These are phyloP conservation scores for Microtus richardsoni DNA, from an alignment of 2,113 vertebrate genomes.

Conservation along the genomic window DNA sequence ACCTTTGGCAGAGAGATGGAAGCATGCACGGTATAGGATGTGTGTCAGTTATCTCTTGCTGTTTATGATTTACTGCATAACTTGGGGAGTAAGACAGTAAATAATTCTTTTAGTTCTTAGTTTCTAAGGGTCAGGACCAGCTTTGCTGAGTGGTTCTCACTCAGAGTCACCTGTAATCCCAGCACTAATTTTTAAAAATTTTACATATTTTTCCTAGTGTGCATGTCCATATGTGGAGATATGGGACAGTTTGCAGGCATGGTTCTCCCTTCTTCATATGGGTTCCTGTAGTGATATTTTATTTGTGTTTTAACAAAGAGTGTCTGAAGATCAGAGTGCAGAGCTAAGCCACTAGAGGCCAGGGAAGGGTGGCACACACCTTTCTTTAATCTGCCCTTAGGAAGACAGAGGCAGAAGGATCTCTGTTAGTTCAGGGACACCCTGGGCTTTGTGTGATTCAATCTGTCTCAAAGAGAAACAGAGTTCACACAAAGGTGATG, in stretches of 20 bases:
- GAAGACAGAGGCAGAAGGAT: too few relatives aligned
- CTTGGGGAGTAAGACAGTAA: constrained; percentile 3
- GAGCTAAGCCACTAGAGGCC: too few relatives aligned
- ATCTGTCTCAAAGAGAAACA: too few relatives aligned
- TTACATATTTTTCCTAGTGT: too few relatives aligned
- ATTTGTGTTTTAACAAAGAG: too few relatives aligned
- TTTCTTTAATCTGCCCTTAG: too few relatives aligned
- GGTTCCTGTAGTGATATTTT: too few relatives aligned
- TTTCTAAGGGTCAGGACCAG: background rate
- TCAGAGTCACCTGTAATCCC: background rate
- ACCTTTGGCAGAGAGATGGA: background rate
- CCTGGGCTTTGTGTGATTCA: too few relatives aligned
- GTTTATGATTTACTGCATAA: background rate
- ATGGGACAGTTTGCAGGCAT: background rate
- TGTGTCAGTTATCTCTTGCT: background rate
- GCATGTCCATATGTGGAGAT: background rate
- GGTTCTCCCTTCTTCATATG: background rate
- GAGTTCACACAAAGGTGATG: too few relatives aligned
- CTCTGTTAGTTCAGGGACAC: too few relatives aligned
- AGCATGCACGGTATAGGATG: background rate
- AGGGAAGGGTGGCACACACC: too few relatives aligned
- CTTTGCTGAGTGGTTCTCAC: background rate
- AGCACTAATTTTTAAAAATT: background rate
- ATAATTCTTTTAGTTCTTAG: background rate
- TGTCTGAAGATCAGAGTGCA: too few relatives aligned